Conservation (phyloP, 2,113 vertebrate genomes). For the Strigops habroptila region DNA sequence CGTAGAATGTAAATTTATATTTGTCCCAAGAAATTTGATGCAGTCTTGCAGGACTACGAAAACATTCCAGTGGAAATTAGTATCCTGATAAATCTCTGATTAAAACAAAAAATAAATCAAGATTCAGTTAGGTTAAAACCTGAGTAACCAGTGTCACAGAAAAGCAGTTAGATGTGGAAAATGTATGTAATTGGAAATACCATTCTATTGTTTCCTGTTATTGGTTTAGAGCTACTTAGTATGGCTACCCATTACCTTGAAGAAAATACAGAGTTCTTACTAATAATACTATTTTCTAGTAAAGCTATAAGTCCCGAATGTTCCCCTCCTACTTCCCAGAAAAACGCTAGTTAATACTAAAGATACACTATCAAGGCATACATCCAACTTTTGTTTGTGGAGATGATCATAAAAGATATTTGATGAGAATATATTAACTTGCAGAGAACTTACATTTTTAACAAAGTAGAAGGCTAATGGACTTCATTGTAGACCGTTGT, state of each 20-base stretch:
- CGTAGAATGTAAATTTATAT: background rate
- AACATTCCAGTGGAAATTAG: background rate
- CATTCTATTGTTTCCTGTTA: background rate
- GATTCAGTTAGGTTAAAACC: background rate
- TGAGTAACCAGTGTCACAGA: background rate
- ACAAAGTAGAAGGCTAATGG: background rate
- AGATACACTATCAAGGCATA: background rate
- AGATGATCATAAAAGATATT: background rate
- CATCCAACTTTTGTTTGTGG: background rate
- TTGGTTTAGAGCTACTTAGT: background rate
- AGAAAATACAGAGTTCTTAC: background rate
- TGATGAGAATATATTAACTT: background rate
- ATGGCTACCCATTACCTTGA: background rate
- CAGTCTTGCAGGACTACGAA: background rate
- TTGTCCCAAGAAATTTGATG: background rate
- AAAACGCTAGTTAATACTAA: background rate
- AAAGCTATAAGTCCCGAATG: background rate
- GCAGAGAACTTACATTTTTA: background rate
- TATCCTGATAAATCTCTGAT: background rate
- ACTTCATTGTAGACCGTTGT: background rate
- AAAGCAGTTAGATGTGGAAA: background rate
- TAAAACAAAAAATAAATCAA: background rate
- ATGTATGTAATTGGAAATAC: background rate
- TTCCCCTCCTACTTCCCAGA: background rate
- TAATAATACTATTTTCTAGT: background rate